phyloP scores from a whole-genome alignment of 2,888 invertebrate genomes.

The Aleiodes testaceus region DNA sequence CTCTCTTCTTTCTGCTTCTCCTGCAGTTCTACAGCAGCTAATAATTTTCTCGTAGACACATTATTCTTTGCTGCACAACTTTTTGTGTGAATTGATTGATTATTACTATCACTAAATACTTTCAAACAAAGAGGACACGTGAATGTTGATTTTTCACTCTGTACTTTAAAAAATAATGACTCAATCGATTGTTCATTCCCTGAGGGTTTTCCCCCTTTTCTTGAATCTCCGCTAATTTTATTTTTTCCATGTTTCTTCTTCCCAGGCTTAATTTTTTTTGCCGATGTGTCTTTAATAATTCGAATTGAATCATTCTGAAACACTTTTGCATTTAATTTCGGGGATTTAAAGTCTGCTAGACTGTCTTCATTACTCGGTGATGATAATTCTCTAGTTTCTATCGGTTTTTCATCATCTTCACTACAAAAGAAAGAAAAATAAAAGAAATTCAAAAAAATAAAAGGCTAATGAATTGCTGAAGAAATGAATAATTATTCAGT shows the following conservation, averaged over 20 bases:
- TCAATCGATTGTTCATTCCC: conserved; percentile 60
- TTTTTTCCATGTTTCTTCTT: conserved; percentile 25
- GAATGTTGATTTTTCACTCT: conserved; percentile 53
- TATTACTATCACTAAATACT: conserved; percentile 57
- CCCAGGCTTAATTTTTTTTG: not conserved
- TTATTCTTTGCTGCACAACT: conserved; percentile 70
- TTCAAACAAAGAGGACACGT: conserved; percentile 70
- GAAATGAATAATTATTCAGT: not conserved
- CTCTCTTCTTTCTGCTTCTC: conserved; percentile 71
- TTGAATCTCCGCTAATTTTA: conserved; percentile 42
- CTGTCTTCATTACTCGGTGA: conserved; percentile 58
- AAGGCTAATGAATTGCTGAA: not conserved
- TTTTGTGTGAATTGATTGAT: conserved; percentile 67
- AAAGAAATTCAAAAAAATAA: conserved; percentile 13
- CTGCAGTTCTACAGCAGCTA: conserved; percentile 70
- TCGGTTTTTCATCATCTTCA: not conserved
- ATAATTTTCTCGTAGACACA: conserved; percentile 65
- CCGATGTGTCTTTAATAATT: conserved; percentile 46
- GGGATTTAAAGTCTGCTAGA: conserved; percentile 66
- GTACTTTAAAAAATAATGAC: conserved; percentile 64
- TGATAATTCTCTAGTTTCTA: not conserved
- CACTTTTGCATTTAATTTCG: conserved; percentile 46
- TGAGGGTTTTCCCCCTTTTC: conserved; percentile 36
- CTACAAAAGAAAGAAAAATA: not conserved
- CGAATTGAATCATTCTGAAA: conserved; percentile 42